Base-by-base conservation (phyloP, 2,888 invertebrate species). In the Lycophotia porphyrea region DNA sequence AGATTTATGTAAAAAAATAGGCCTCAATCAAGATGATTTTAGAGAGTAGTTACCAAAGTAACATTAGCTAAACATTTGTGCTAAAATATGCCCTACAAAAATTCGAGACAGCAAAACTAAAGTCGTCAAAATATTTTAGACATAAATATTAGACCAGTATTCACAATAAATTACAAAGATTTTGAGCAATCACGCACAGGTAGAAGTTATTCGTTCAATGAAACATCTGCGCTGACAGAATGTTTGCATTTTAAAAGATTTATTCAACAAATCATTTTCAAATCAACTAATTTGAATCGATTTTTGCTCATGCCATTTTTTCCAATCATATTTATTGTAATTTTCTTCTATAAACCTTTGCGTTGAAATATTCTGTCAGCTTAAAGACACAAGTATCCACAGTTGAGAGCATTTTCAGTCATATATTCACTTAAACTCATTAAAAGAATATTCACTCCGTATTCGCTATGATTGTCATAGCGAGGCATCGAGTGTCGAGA, bases 131-230 rank as follows among this genome's bases (percentile, higher is more conserved):
- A 82, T 78, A 82, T 78, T 80, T 84, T 68, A 85, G 76, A 81
- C 83, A 84, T 82, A 86, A 87, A 87, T 84, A 89, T 92, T 92
- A 92, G 91, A 92, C 91, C 92, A 91, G 88, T 91, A 90, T 90
- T 90, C 90, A 90, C 89, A 91, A 87, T 90, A 88, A 89, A 90
- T 91, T 91, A 91, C 89, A 90, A 89, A 89, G 90, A 90, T 90
- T 88, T 93, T 93, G 93, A 93, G 93, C 93, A 93, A 92, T 89
- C 90, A 91, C 88, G 83, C 88, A 79, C 86, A 79, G 88, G 87
- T 81, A 85, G 73, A 84, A 68, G 72, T 79, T 61, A 76, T 81
- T 84, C 78, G 76, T 77, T 83, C 66, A 70, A 66, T 78, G 68
- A 67, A 66, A 77, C 66, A 72, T 83, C 63, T 77, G 77, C 36